Evolutionary conservation across 2,888 invertebrate genomes (phyloP), one percentile per base, ranked within the genome.

Genomic region (Nymphalis polychloros): DNA sequence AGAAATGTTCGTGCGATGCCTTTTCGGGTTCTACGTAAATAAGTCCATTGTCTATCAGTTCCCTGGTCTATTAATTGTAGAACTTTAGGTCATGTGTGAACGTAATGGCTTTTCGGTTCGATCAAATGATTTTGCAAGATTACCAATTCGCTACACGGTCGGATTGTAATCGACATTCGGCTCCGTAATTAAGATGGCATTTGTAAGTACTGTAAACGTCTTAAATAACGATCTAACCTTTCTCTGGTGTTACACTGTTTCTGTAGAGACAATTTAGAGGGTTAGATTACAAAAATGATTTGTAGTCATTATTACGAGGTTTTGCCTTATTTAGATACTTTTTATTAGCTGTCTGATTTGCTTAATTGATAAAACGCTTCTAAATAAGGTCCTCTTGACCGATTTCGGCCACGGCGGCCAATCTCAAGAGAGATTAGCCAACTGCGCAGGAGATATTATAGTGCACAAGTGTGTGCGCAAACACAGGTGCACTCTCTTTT

Each of bases 1-100:
- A 64, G 66, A 70, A 67, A 62, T 69, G 53, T 76, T 84, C 88
- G 88, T 88, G 88, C 85, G 77, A 81, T 78, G 80, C 88, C 88
- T 87, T 88, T 87, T 86, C 78, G 80, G 88, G 85, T 79, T 76
- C 71, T 64, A 73, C 64, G 75, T 77, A 79, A 80, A 79, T 77
- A 81, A 78, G 77, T 73, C 80, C 74, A 81, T 81, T 81, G 80
- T 81, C 78, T 77, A 75, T 79, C 81, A 77, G 77, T 73, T 73
- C 64, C 65, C 68, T 71, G 68, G 72, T 72, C 74, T 76, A 77
- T 78, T 78, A 78, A 77, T 79, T 77, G 72, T 72, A 72, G 70
- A 63, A 64, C 59, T 71, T 70, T 71, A 64, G 71, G 70, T 63
- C 68, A 75, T 76, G 74, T 76, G 76, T 70, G 68, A 74, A 73